phyloP scores from a whole-genome alignment of 2,113 vertebrate species.

The Papio anubis region DNA sequence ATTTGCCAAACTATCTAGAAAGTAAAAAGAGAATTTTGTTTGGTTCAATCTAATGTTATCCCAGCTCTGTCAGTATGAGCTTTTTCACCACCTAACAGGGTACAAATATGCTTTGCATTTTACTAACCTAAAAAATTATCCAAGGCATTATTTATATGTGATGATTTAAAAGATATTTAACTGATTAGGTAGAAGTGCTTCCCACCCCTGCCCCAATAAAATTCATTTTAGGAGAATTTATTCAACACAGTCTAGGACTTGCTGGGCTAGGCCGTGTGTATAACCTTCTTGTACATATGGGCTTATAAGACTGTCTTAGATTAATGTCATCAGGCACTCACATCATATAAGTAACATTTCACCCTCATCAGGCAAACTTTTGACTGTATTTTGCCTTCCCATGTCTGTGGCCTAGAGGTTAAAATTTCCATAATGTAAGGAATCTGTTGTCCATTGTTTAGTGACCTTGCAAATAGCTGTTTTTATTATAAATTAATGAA shows the following conservation, averaged over 20 bases:
- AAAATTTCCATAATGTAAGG: background rate
- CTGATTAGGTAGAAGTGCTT: background rate
- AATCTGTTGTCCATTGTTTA: background rate
- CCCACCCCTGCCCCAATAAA: background rate
- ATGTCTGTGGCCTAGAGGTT: background rate
- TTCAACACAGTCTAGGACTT: background rate
- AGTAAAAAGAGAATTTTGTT: background rate
- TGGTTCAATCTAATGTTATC: background rate
- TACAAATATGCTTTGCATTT: conserved; percentile 14
- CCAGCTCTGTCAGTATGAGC: background rate
- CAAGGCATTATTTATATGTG: background rate
- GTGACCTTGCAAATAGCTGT: background rate
- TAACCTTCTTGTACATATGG: background rate
- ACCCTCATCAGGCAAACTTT: background rate
- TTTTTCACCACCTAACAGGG: background rate
- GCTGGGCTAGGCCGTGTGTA: background rate
- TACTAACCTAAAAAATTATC: background rate
- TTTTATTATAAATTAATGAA: background rate
- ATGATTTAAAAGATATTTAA: conserved; percentile 4
- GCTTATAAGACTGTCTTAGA: background rate
- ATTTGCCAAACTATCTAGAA: background rate
- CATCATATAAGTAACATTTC: background rate
- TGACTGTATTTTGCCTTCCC: background rate
- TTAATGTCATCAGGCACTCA: background rate
- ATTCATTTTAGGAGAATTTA: background rate